Evolutionary conservation across 2,797 vertebrate genomes (phyloP), one percentile per base, ranked within the genome.

Genomic region (Columba guinea): DNA sequence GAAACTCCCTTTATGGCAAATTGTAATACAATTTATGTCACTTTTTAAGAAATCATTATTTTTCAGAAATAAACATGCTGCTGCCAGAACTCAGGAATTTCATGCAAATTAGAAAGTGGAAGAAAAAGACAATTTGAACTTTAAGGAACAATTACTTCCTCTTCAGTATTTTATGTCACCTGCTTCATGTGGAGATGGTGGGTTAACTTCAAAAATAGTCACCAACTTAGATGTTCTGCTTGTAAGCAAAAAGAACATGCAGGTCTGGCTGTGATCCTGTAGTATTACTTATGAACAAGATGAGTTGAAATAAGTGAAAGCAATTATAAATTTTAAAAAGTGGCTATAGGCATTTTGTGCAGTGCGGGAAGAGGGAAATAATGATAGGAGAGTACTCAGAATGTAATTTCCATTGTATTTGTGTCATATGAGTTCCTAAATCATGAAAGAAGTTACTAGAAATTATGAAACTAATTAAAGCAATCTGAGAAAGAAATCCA

Each of bases 401-500:
- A 52, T 0, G 1, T 51, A 56, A 80, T 74, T 94, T 73, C 18
- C 17, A 34, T 76, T 85, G 46, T 68, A 39, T 73, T 80, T 76
- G 13, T 39, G 32, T 83, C 22, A 28, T 62, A 5, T 5, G 32
- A 84, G 19, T 81, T 71, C 32, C 4, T 0, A 83, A 90, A 81
- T 75, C 23, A 48, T 83, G 39, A 67, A 83, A 59, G 30, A 85
- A 51, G 7, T 83, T 93, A 21, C 35, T 78, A 62, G 63, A 90
- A 90, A 84, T 91, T 16, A 63, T 63, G 28, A 74, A 90, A 73
- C 51, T 87, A 85, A 82, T 93, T 90, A 62, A 94, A 93, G 20
- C 75, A 67, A 71, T 81, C 21, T 67, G 28, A 74, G 65, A 79
- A 56, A 75, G 34, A 82, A 87, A 74, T 84, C 48, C 39, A 24